Evolutionary conservation across 2,797 vertebrate genomes (phyloP), one percentile per base, ranked within the genome.

Genomic region (Phrynocephalus guinanensis): DNA sequence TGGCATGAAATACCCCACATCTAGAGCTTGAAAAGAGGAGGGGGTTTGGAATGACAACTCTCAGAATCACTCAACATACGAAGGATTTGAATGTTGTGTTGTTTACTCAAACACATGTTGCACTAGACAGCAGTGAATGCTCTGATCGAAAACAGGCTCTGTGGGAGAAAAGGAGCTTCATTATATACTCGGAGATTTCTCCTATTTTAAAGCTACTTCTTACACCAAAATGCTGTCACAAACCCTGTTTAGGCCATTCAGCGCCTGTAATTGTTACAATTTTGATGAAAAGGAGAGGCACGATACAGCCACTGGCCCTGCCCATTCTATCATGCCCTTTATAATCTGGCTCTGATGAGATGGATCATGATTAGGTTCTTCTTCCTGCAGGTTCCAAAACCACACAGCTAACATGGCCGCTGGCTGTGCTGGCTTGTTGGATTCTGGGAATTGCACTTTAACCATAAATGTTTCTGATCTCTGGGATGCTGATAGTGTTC

Each of bases 161-260:
- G 84, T 26, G 68, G 20, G 71, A 67, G 5, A 90, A 91, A 88
- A 1, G 82, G 18, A 56, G 9, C 0, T 87, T 78, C 26, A 28
- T 24, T 24, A 0, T 50, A 3, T 52, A 71, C 9, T 0, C 33
- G 24, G 3, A 76, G 26, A 71, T 48, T 86, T 44, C 75, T 48
- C 79, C 0, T 18, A 76, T 1, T 13, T 79, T 20, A 13, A 52
- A 56, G 9, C 26, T 91, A 0, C 7, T 16, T 28, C 73, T 87
- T 84, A 7, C 1, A 56, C 24, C 52, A 8, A 7, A n/a, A 0
- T 44, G 30, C 28, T 44, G 9, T 13, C 66, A 83, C 3, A 20
- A 38, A 18, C 18, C 72, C 72, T 73, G 30, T 33, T 73, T 20
- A 33, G 33, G 38, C 11, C 70, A 16, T 71, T 71, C 70, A 71